Evolutionary conservation across 2,797 vertebrate genomes (phyloP), one percentile per base, ranked within the genome.

Genomic region (Aotus griseimembra): DNA sequence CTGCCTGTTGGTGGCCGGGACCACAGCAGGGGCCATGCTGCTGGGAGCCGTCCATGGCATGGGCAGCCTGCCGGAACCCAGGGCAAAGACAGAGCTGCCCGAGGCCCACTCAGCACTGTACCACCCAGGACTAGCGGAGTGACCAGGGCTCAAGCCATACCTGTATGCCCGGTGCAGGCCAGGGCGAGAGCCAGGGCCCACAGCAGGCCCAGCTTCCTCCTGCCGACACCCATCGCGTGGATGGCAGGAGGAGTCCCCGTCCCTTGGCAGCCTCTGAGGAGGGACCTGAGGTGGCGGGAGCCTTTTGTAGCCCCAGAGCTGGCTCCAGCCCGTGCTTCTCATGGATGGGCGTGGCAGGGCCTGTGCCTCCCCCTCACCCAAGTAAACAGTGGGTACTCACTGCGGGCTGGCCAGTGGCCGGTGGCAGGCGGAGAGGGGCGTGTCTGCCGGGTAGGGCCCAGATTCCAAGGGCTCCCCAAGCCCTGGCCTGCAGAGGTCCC

Each of bases 271-370:
- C 96, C 87, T 98, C 98, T 98, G 97, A 98, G 97, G 98, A 98
- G 84, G 87, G 55, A 96, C 96, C 93, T 50, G 81, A 90, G 97
- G 92, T 94, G 9, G 89, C 94, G 88, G 0, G 36, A 95, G 96
- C 76, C 98, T 99, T 99, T 98, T 99, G 98, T 99, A 99, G 98
- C 80, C 97, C 96, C 93, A 88, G 98, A 97, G 96, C 14, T 97
- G 98, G 98, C 98, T 97, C 90, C 1, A 48, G 97, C 98, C 98
- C 96, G 97, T 3, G 95, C 97, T 98, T 98, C 98, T 98, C 98
- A 97, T 98, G 98, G 87, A 85, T 90, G 86, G 96, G 98, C 84
- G 98, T 98, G 98, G 98, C 97, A 41, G 84, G 97, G 96, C 96
- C 97, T 72, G 94, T 83, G 85, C 55, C 26, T 80, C 96, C 89